Percentiles rank a stretch among this genome's conserved stretches.
Evolutionary conservation across 2,113 vertebrate species (phyloP).

Genomic region (Henicopernis longicauda): DNA sequence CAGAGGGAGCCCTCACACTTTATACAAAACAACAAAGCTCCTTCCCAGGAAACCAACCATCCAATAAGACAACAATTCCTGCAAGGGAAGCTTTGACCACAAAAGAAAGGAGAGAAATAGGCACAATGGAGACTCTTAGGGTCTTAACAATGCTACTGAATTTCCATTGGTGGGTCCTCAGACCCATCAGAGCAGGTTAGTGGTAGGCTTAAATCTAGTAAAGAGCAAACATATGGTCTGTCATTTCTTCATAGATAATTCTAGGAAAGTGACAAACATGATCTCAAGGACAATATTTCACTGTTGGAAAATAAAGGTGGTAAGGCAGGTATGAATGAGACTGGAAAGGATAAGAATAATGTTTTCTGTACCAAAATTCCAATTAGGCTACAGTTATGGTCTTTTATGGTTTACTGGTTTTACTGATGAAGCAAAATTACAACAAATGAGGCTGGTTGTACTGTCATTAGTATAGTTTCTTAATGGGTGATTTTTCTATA

Average conservation of each 20-base stretch:
- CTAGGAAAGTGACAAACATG: background rate
- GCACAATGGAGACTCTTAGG: background rate
- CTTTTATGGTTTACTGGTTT: background rate
- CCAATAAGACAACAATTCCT: background rate
- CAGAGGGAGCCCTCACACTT: background rate
- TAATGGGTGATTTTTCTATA: background rate
- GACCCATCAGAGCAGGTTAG: rapidly evolving
- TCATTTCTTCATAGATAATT: background rate
- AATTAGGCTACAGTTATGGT: background rate
- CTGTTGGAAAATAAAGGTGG: background rate
- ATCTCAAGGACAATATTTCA: background rate
- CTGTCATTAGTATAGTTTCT: background rate
- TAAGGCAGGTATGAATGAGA: background rate
- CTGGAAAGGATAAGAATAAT: background rate
- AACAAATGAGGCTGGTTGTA: background rate
- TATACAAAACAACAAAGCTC: background rate
- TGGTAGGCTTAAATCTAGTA: background rate
- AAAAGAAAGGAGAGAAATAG: background rate
- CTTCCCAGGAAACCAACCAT: background rate
- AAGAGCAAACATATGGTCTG: background rate
- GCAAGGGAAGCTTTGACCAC: background rate
- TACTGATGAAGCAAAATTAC: background rate
- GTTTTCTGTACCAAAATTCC: background rate
- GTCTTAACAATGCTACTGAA: background rate
- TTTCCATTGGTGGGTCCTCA: background rate